Evolutionary conservation across 2,113 vertebrate species (phyloP).

Genomic region (Oreochromis aureus): DNA sequence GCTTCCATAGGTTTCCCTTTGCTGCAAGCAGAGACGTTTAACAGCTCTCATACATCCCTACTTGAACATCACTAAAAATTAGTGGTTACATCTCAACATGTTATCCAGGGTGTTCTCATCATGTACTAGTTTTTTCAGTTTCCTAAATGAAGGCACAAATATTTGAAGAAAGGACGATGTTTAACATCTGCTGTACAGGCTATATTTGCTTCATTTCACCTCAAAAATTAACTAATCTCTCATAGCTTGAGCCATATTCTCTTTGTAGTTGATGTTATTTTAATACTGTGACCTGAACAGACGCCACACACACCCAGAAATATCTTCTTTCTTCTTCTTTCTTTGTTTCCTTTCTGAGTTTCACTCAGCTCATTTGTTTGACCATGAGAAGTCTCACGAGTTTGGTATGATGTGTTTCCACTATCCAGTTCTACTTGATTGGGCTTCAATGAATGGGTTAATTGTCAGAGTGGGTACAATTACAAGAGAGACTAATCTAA

Average conservation of each 20-base stretch:
- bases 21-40: not conserved
- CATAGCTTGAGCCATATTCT: not conserved
- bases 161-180: not conserved
- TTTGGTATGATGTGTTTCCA: not conserved
- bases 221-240: not conserved
- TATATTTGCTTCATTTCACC: not conserved
- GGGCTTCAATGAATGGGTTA: not conserved
- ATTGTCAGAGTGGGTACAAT: not conserved
- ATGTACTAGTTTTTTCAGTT: not conserved
- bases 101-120: not conserved
- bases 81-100: not conserved
- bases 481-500: not conserved
- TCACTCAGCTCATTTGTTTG: not conserved
- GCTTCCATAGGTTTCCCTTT: not conserved
- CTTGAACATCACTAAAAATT: not conserved
- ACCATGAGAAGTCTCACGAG: not conserved
- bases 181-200: not conserved
- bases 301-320: not conserved
- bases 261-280: not conserved
- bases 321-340: not conserved
- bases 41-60: not conserved
- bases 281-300: not conserved
- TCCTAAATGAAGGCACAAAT: not conserved
- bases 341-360: not conserved
- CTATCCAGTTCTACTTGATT: constrained; percentile 19